Evolutionary conservation across 2,888 invertebrate species (phyloP), one percentile per base, ranked within the genome.

Genomic region (Dasysyrphus tricinctus): DNA sequence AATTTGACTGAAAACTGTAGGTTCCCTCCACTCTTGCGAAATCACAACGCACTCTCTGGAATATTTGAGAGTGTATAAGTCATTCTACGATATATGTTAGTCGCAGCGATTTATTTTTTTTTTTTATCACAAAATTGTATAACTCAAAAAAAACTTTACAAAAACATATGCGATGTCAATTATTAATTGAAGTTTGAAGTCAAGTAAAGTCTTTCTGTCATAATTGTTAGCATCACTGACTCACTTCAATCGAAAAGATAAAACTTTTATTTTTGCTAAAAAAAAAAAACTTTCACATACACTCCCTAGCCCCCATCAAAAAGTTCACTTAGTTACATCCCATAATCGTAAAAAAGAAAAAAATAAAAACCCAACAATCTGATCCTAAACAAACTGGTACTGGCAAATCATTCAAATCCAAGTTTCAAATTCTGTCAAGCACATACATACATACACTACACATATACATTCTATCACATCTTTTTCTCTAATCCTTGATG

Each of bases 351-450:
- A 67, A 76, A 44, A 69, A 42, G 34, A 34, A 70, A 34, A 67
- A 76, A 44, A 69, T 32, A 56, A 34, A 70, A 70, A 42, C 19
- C 5, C 42, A 61, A 63, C 51, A 63, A 14, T 57, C 59, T 63
- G 19, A 54, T 49, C 57, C 57, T 16, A 54, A 61, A 72, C 76
- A 76, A 81, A 67, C 65, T 67, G 67, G 37, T 49, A 67, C 65
- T 67, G 67, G 37, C 42, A 39, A 39, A 63, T 79, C 79, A 39
- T 74, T 65, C 75, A 80, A 70, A 79, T 63, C 61, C 57, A 56
- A 79, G 63, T 67, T 73, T 19, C 57, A 72, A 16, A 59, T 72
- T 24, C 69, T 51, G 59, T 65, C 57, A 65, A 34, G 24, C n/a
- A 8, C 24, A 42, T 39, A 24, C 19, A 12, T 24, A 19, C 11